Base-by-base conservation (phyloP, 2,888 invertebrate genomes). In the Protodeltote pygarga region DNA sequence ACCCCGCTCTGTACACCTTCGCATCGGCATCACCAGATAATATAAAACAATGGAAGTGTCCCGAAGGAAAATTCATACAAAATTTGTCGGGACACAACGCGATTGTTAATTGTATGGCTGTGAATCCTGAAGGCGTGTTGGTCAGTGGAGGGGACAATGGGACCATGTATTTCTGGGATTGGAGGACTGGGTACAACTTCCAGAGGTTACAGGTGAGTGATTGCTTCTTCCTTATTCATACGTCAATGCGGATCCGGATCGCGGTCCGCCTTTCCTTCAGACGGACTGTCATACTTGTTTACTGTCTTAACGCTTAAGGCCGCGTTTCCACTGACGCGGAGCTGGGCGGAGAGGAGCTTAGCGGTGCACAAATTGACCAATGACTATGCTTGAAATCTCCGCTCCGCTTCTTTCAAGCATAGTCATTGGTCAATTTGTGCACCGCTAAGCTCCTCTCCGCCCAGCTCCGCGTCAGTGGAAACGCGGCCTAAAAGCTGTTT, bases 111-210 rank as follows among this genome's bases (percentile, higher is more conserved):
- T 98, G 98, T 72, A 93, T 99, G 87, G 98, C 98, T 0, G 96
- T 97, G 3, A 99, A 99, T 89, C 94, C 96, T 0, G 99, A 98
- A 74, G 98, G 98, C 0, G 99, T 99, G 6, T 89, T 99, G 2
- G 98, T 99, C 1, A 99, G 99, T 3, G 99, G 99, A 2, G 99
- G 98, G 13, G 99, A 99, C 82, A 99, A 99, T 81, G 99, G 99
- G 0, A 98, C 98, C 0, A 94, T 99, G 93, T 95, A 97, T 84
- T 96, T 97, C 75, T 99, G 99, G 99, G 99, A 99, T 83, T 99
- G 99, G 99, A 94, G 97, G 73, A 99, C 99, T 0, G 99, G 99
- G 0, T 99, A 99, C 79, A 99, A 99, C 90, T 99, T 99, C 92
- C 99, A 99, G 88, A 93, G 97, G 47, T 89, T 97, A 51, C 96